Percentiles rank a stretch among this genome's conserved stretches.
These are phyloP conservation scores for Scleropages formosus DNA, from an alignment of 2,797 vertebrate genomes.

Conservation along the genomic window DNA sequence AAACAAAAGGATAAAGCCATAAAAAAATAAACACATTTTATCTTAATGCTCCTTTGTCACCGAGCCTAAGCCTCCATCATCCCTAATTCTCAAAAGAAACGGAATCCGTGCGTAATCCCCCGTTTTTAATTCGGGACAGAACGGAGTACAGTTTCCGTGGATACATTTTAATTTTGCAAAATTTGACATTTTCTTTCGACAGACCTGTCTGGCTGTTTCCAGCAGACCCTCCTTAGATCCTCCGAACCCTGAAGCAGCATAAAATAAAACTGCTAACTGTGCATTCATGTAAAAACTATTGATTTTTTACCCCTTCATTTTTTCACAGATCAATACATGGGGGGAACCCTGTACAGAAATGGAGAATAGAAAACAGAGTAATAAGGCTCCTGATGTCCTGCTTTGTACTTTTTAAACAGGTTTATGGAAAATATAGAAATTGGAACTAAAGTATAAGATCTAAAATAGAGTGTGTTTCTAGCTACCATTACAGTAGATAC, in stretches of 20 bases:
- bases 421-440: too few species aligned
- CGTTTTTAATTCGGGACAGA: conserved; percentile 70
- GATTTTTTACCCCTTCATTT: conserved; percentile 60
- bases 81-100: conserved; percentile 76
- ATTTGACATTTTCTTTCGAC: conserved; percentile 43
- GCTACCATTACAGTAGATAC: too few species aligned
- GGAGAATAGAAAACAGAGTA: conserved; percentile 55
- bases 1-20: conserved; percentile 62
- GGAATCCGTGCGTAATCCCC: conserved; percentile 73
- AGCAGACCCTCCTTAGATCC: conserved; percentile 35
- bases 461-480: too few species aligned
- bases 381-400: conserved; percentile 51
- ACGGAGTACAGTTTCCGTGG: conserved; percentile 58
- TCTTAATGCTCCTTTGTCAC: conserved; percentile 68
- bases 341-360: conserved; percentile 59
- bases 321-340: conserved; percentile 60
- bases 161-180: conserved; percentile 31
- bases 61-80: conserved; percentile 71
- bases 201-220: conserved; percentile 44
- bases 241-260: conserved; percentile 37
- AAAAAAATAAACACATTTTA: conserved; percentile 70
- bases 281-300: conserved; percentile 74
- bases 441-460: too few species aligned
- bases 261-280: conserved; percentile 63
- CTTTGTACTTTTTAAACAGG: conserved; percentile 36